phyloP scores from a whole-genome alignment of 2,113 vertebrate genomes.

The Eretmochelys imbricata region DNA sequence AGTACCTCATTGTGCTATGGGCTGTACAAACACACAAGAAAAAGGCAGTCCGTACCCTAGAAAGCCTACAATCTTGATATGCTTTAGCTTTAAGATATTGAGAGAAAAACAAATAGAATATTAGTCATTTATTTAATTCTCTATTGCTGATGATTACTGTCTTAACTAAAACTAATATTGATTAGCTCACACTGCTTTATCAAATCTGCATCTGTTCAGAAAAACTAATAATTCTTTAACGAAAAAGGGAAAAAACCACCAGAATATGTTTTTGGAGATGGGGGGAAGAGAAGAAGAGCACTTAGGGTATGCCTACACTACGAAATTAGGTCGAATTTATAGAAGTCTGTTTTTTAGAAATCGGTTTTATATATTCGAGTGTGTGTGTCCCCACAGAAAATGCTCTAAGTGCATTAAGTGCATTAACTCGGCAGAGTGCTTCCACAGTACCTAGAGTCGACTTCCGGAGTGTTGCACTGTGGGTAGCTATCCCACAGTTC shows the following conservation, averaged over 20 bases:
- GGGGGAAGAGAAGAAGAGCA: not conserved
- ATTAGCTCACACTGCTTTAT: not conserved
- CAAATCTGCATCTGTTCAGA: constrained; percentile 14
- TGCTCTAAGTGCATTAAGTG: too few species aligned
- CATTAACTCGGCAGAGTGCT: too few species aligned
- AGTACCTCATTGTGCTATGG: not conserved
- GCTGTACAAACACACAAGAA: not conserved
- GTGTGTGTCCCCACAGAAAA: too few species aligned
- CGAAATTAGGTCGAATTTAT: too few species aligned
- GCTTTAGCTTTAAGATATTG: not conserved
- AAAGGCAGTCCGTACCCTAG: not conserved
- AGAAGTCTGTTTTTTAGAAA: too few species aligned
- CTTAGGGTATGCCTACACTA: not conserved
- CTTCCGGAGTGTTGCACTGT: too few species aligned
- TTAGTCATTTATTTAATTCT: not conserved
- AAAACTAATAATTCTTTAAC: constrained; percentile 48
- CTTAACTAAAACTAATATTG: not conserved
- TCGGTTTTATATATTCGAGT: too few species aligned
- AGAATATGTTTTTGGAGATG: not conserved
- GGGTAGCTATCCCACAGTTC: too few species aligned
- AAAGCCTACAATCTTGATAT: not conserved
- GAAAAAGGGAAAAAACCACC: not conserved
- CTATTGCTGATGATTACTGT: not conserved
- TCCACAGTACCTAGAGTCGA: too few species aligned
- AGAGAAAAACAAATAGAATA: not conserved